phyloP scores from a whole-genome alignment of 2,797 vertebrate genomes.

The Gorsachius magnificus region DNA sequence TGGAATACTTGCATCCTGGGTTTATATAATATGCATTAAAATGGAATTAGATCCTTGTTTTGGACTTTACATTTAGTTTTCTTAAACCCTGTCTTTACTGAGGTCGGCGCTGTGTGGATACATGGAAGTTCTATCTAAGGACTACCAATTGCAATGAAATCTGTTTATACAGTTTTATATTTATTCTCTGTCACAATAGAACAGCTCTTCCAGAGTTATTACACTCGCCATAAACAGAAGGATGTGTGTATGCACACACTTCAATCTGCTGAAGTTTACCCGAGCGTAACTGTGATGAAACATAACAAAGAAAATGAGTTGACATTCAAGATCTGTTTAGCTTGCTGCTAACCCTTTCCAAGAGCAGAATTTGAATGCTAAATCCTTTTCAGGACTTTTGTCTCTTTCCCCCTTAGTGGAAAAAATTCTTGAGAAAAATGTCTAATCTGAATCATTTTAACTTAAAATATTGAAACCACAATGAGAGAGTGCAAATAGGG shows the following conservation, averaged over 20 bases:
- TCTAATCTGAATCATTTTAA: background rate
- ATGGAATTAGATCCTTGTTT: background rate
- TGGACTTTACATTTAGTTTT: background rate
- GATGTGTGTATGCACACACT: background rate
- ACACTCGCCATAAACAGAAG: background rate
- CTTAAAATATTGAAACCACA: background rate
- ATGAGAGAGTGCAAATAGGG: background rate
- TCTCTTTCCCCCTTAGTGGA: background rate
- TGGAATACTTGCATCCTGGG: background rate
- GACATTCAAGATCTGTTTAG: background rate
- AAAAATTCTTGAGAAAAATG: background rate
- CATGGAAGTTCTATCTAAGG: background rate
- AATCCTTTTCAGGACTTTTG: background rate
- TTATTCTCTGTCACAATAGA: background rate
- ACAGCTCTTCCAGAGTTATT: background rate
- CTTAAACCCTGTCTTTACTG: background rate
- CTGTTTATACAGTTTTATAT: background rate
- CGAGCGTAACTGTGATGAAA: background rate
- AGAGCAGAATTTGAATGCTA: background rate
- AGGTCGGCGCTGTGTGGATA: background rate
- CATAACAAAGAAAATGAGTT: background rate
- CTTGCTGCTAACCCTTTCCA: background rate
- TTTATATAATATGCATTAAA: background rate
- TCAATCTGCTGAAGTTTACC: background rate
- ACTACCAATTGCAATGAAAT: background rate